These are phyloP conservation scores for Panorpa germanica DNA, from an alignment of 2,888 invertebrate species.

Conservation along the genomic window DNA sequence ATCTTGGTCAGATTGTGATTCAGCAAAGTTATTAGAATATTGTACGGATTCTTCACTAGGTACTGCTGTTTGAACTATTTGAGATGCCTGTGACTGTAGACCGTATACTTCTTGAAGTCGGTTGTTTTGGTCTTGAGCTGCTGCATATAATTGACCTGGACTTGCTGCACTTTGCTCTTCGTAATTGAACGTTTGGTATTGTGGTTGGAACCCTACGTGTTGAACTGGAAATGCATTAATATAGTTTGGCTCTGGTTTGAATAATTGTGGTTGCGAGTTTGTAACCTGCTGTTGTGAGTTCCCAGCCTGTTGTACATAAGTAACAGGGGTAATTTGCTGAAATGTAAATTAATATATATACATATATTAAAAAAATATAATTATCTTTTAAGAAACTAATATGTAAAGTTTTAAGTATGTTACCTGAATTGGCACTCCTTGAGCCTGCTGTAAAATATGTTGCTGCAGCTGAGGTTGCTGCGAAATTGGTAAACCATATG, in stretches of 20 bases:
- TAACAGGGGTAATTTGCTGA: too few relatives aligned
- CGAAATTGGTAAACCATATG: constrained; percentile 25
- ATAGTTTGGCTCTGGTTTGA: constrained; percentile 31
- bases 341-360: constrained; percentile 1
- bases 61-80: too few relatives aligned
- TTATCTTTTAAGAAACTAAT: neutral
- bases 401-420: neutral
- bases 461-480: constrained; percentile 24
- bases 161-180: constrained; percentile 23
- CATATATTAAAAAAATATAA: neutral
- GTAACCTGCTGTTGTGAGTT: constrained; percentile 23
- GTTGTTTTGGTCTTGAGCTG: constrained; percentile 15
- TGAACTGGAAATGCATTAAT: constrained; percentile 27
- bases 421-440: constrained; percentile 19
- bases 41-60: too few relatives aligned
- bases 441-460: constrained; percentile 17
- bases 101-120: too few relatives aligned
- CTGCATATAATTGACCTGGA: constrained; percentile 19
- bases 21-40: too few relatives aligned
- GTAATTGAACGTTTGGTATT: constrained; percentile 26
- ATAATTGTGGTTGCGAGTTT: constrained; percentile 24
- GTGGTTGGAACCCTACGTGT: constrained; percentile 25
- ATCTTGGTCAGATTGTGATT: too few relatives aligned
- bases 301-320: constrained; percentile 20
- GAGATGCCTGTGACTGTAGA: too few relatives aligned